These are phyloP conservation scores for Drosophila bipectinata DNA, from an alignment of 1,140 invertebrate species.

Conservation along the genomic window DNA sequence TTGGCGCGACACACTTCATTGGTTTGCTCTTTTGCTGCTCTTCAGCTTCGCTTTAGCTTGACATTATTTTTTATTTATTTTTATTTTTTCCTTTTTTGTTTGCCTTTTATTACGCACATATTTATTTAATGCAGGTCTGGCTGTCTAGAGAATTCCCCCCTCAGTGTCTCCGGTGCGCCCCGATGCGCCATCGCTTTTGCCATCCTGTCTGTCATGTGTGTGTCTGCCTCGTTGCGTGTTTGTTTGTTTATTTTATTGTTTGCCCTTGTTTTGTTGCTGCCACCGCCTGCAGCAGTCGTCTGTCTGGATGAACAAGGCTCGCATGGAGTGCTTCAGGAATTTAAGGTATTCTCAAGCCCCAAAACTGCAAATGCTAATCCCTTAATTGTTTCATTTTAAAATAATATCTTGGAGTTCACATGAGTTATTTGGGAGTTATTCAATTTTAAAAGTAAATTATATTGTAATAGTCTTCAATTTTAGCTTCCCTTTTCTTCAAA, in stretches of 20 bases:
- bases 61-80: constrained; percentile 9
- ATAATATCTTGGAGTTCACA: too few relatives aligned
- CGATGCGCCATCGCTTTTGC: background rate
- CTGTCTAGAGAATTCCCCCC: constrained; percentile 22
- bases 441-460: too few relatives aligned
- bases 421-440: too few relatives aligned
- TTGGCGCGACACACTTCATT: constrained; percentile 63
- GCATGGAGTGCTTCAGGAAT: background rate
- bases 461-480: too few relatives aligned
- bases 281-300: constrained; percentile 33
- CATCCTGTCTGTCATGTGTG: constrained; percentile 45
- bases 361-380: constrained; percentile 1
- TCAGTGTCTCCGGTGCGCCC: too few relatives aligned
- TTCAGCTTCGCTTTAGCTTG: constrained; percentile 10
- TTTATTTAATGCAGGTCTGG: constrained; percentile 60
- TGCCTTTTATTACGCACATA: constrained; percentile 62
- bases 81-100: constrained; percentile 28
- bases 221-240: constrained; percentile 34
- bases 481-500: background rate
- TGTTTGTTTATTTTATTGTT: constrained; percentile 58
- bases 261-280: constrained; percentile 46
- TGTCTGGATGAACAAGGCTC: constrained; percentile 28
- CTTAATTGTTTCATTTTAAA: background rate
- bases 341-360: background rate
- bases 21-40: constrained; percentile 51